Base-by-base conservation (phyloP, 2,113 vertebrate species). In the Prolemur simus region DNA sequence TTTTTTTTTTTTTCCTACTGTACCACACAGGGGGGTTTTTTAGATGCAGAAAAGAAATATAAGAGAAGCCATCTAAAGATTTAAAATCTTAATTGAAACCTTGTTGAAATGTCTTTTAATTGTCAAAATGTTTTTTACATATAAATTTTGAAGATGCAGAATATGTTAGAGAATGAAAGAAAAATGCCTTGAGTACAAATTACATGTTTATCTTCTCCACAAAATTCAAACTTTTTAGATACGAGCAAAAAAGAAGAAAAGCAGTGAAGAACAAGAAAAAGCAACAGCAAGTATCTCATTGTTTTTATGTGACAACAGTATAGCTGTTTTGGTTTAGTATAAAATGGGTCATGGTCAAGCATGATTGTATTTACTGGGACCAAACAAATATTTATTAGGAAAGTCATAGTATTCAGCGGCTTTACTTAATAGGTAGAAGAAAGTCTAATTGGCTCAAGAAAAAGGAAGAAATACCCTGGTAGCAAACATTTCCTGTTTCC, bases 231-330 rank as follows among this genome's bases (percentile, higher is more conserved):
- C 66, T 90, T 94, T 97, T 76, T 68, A 99, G 99, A 98, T 98
- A n/a, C 99, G 99, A 94, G 98, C 98, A 0, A 99, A 99, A 98
- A 99, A 99, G 98, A 99, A 99, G 98, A 99, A 99, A 98, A 99
- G 91, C 98, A 99, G 98, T 84, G 99, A 99, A 91, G 99, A 99
- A 60, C 99, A 98, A 98, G 99, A 99, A 54, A 99, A 98, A 98
- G 97, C 98, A 94, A 99, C 97, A 97, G 99, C 98, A 98, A 99
- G 99, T 98, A 98, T 99, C 98, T 92, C 92, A 92, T 15, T 34
- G 1, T 91, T 84, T 77, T 91, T 96, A 96, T 6, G 20, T 97
- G 80, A 82, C 34, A 88, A n/a, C 23, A 92, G 25, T 47, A 68
- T 60, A 42, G 37, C 37, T 45, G 1, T 78, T 91, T 89, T 56